These are phyloP conservation scores for Pterocles orientalis DNA, from an alignment of 2,113 vertebrate genomes.

Conservation along the genomic window DNA sequence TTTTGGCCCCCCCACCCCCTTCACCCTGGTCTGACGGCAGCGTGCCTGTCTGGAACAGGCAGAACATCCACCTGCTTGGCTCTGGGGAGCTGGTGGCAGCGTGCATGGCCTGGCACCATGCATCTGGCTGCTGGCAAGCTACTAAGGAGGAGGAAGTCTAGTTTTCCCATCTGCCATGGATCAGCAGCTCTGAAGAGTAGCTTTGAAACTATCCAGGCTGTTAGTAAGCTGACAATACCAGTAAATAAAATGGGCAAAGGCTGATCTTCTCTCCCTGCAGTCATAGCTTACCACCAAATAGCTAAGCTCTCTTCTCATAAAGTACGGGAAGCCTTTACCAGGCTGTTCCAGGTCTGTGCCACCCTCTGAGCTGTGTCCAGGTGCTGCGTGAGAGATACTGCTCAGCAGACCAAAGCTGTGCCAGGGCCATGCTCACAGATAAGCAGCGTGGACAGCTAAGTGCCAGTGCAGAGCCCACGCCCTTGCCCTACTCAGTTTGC, in stretches of 20 bases:
- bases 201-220: background rate
- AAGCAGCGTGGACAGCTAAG: background rate
- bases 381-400: background rate
- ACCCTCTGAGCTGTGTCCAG: background rate
- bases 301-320: background rate
- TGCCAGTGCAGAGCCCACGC: background rate
- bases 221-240: background rate
- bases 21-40: background rate
- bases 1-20: no score
- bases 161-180: background rate
- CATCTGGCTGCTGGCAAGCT: background rate
- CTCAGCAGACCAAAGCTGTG: background rate
- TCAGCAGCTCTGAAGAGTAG: background rate
- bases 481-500: background rate
- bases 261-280: accelerated
- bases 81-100: background rate
- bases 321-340: background rate
- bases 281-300: background rate
- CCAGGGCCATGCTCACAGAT: background rate
- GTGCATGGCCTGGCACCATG: accelerated
- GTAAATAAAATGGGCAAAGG: background rate
- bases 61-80: background rate
- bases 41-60: background rate
- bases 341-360: background rate
- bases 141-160: background rate